Evolutionary conservation across 2,888 invertebrate genomes (phyloP).

Genomic region (Sinhomidia bicolor): DNA sequence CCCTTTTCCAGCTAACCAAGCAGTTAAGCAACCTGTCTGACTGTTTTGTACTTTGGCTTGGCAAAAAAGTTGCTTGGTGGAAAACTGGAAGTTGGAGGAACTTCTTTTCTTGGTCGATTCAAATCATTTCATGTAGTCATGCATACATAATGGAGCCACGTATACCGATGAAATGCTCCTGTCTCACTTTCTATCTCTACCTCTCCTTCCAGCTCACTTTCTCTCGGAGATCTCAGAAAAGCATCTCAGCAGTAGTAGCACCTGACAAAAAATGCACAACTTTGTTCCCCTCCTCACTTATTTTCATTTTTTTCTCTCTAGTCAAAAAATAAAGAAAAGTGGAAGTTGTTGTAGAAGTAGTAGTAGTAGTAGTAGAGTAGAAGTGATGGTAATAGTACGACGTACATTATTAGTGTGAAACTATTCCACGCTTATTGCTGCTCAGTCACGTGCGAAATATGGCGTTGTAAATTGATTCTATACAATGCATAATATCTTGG

Average conservation of each 20-base stretch:
- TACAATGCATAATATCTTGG: no score
- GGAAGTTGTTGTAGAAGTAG: no score
- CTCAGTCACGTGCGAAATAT: background rate
- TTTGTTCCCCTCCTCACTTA: background rate
- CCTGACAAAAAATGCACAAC: slow-evolving; percentile 4
- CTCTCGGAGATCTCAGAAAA: background rate
- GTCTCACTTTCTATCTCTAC: background rate
- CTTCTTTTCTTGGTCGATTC: slow-evolving; percentile 6
- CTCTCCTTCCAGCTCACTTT: background rate
- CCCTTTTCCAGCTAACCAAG: background rate
- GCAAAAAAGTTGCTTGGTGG: no score
- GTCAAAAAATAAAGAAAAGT: background rate
- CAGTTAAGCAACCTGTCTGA: slow-evolving; percentile 2
- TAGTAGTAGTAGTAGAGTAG: no score
- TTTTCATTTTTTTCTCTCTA: background rate
- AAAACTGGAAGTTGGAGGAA: slow-evolving; percentile 4
- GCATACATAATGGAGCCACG: slow-evolving; percentile 38
- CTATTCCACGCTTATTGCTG: background rate
- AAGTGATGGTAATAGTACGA: background rate
- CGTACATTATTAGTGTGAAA: background rate
- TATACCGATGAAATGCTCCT: background rate
- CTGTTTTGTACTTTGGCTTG: background rate
- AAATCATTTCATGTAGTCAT: slow-evolving; percentile 46
- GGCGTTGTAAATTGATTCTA: background rate
- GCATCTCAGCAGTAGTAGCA: background rate